Percentiles rank a stretch among this genome's conserved stretches.
phyloP scores from a whole-genome alignment of 2,888 invertebrate genomes.

The Endotricha flammealis region DNA sequence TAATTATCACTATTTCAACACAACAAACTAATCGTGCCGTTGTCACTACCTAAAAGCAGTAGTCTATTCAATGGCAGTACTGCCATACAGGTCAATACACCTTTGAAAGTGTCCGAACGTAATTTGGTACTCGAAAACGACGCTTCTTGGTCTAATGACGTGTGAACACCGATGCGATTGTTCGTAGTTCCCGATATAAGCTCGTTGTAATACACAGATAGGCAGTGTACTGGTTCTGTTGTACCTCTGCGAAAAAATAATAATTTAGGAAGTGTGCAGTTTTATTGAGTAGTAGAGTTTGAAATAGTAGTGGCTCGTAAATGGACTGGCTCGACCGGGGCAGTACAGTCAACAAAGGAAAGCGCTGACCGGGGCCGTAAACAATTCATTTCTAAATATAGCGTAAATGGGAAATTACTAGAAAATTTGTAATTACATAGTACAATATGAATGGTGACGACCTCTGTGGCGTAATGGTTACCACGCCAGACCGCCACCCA shows the following conservation, averaged over 20 bases:
- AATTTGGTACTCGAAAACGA: constrained; percentile 90
- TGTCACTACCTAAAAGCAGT: constrained; percentile 93
- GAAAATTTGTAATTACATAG: too few species aligned
- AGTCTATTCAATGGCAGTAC: constrained; percentile 93
- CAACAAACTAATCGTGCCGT: constrained; percentile 89
- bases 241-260: constrained; percentile 81
- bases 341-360: too few species aligned
- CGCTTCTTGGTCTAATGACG: constrained; percentile 83
- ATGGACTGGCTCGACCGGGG: too few species aligned
- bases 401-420: too few species aligned
- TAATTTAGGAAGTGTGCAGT: too few species aligned
- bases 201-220: constrained; percentile 87
- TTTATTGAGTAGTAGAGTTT: too few species aligned
- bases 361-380: too few species aligned
- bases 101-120: constrained; percentile 92
- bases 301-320: too few species aligned
- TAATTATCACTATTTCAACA: constrained; percentile 76
- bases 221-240: constrained; percentile 94
- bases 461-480: too few species aligned
- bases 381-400: too few species aligned
- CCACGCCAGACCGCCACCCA: too few species aligned
- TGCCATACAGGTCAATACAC: constrained; percentile 93
- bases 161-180: constrained; percentile 93
- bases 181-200: constrained; percentile 95
- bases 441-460: too few species aligned